Evolutionary conservation across 1,140 invertebrate genomes (phyloP), one percentile per base, ranked within the genome.

Genomic region (Polypedilum pembai): DNA sequence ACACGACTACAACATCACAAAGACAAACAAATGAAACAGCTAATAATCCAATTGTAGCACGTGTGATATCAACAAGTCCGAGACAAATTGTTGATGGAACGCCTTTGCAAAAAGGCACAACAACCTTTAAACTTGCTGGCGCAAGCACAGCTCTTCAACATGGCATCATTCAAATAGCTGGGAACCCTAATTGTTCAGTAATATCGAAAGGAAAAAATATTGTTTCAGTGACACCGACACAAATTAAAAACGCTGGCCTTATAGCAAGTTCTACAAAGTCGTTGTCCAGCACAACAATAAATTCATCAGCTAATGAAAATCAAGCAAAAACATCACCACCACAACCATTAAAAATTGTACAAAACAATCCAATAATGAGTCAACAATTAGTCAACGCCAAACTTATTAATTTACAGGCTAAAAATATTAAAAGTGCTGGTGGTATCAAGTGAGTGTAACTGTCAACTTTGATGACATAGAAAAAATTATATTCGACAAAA

Each of bases 31-130:
- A 10, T 24, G 45, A 40, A 79, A 81, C 73, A 77, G 76, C 75
- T 74, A 80, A 80, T 77, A 78, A 76, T 18, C 81, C 82, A 0
- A 76, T 88, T 63, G 79, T 88, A 1, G 86, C 87, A 0, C 88
- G 88, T 79, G 86, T 88, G 7, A 76, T 88, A 8, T 87, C 87
- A 0, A 87, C 86, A 77, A 82, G 85, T 1, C 83, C 85, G 1
- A 87, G 86, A 0, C 88, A 90, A 75, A 83, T 90, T 4, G 87
- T 90, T n/a, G 89, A 90, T 78, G 88, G 85, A 81, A 77, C 90
- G 5, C 5, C 24, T 15, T 77, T 90, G 5, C 85, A 87, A 3
- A 88, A 89, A 76, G n/a, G 41, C 79, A 81, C 81, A 74, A 80
- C 81, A 74, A 82, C 83, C 33, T 76, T 85, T 33, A 77, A 82